These are phyloP conservation scores for Phoenoteleia sp. DNA, from an alignment of 2,888 invertebrate genomes.

Conservation along the genomic window DNA sequence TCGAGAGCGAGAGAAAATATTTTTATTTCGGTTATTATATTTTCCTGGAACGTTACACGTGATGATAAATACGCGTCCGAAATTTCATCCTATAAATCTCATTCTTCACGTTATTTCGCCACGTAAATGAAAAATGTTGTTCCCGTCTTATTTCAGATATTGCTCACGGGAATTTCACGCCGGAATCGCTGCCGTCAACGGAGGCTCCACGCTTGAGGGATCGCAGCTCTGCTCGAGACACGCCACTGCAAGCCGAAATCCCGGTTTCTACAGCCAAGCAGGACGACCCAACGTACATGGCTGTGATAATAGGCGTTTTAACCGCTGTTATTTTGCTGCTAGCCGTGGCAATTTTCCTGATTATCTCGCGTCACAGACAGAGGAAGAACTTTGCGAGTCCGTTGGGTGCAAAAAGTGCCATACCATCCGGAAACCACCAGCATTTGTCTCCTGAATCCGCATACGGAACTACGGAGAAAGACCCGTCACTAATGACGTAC, in stretches of 20 bases:
- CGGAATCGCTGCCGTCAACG: conserved; percentile 86
- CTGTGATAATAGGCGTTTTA: conserved; percentile 88
- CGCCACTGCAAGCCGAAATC: conserved; percentile 81
- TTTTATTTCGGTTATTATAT: conserved; percentile 45
- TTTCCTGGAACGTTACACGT: conserved; percentile 16
- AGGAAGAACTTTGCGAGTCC: conserved; percentile 87
- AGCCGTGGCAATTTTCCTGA: conserved; percentile 88
- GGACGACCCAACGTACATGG: conserved; percentile 88
- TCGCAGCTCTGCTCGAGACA: conserved; percentile 81
- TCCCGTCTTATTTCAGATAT: conserved; percentile 85
- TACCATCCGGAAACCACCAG: conserved; percentile 85
- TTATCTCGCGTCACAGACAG: conserved; percentile 87
- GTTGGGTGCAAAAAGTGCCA: conserved; percentile 86
- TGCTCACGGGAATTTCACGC: conserved; percentile 88
- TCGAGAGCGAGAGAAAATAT: background rate
- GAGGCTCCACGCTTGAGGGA: conserved; percentile 83
- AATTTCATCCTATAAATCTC: conserved; percentile 65
- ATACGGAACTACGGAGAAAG: conserved; percentile 88
- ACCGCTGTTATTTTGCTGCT: conserved; percentile 88
- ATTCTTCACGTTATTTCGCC: conserved; percentile 57
- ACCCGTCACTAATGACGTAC: conserved; percentile 87
- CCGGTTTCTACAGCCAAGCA: conserved; percentile 86
- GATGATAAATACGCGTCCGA: conserved; percentile 54
- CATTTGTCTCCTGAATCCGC: conserved; percentile 87
- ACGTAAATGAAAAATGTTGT: conserved; percentile 64